These are phyloP conservation scores for Drosophila neocordata DNA, from an alignment of 1,140 invertebrate genomes.

Conservation along the genomic window DNA sequence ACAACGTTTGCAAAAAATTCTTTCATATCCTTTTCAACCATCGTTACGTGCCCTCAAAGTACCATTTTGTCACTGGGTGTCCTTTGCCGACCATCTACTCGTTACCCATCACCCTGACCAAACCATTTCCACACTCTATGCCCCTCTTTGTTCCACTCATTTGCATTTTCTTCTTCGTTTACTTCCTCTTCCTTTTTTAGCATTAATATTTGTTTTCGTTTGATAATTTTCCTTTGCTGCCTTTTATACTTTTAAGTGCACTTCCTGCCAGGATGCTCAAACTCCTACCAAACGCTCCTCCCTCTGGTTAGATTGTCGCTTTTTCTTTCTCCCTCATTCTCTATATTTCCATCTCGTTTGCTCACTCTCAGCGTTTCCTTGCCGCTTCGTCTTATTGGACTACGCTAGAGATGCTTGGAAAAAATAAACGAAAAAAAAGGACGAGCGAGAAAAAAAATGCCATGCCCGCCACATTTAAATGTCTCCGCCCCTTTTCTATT, in stretches of 20 bases:
- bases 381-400: slow-evolving; percentile 72
- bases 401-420: slow-evolving; percentile 42
- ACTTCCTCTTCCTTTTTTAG: slow-evolving; percentile 26
- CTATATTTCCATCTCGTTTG: slow-evolving; percentile 33
- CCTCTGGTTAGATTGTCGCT: slow-evolving; percentile 35
- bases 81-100: slow-evolving; percentile 34
- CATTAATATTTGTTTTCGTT: slow-evolving; percentile 82
- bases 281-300: background rate
- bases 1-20: slow-evolving; percentile 76
- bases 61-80: slow-evolving; percentile 69
- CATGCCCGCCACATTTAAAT: slow-evolving; percentile 68
- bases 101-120: background rate
- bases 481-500: slow-evolving; percentile 80
- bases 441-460: slow-evolving; percentile 23
- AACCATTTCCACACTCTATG: background rate
- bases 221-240: slow-evolving; percentile 80
- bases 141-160: slow-evolving; percentile 51
- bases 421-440: slow-evolving; percentile 41
- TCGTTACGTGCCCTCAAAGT: slow-evolving; percentile 80
- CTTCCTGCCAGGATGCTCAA: slow-evolving; percentile 37
- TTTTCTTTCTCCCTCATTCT: slow-evolving; percentile 4
- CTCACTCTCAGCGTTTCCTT: slow-evolving; percentile 37
- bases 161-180: slow-evolving; percentile 57
- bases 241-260: slow-evolving; percentile 80
- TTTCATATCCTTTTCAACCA: slow-evolving; percentile 75